Base-by-base conservation (phyloP, 2,888 invertebrate species). In the Melieria omissa region DNA sequence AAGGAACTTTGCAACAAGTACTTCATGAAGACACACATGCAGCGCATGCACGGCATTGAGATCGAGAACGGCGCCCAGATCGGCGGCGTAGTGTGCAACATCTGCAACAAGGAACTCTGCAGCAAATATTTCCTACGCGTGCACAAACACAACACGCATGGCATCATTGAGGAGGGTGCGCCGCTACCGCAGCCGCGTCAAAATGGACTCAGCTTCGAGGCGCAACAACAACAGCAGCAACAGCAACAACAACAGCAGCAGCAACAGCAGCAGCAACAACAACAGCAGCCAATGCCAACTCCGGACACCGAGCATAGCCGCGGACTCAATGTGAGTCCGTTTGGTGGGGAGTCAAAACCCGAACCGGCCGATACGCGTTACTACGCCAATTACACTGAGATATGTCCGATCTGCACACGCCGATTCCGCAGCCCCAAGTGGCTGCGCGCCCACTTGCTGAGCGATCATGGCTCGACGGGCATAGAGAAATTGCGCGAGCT, bases 1-100 rank as follows among this genome's bases (percentile, higher is more conserved):
- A 98, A 98, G 88, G 98, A 99, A 88, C 89, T 99, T 79, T 99
- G 99, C 89, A 99, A 99, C 89, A 99, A 99, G 88, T 99, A 99
- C 86, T 99, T 99, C 88, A 96, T 99, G 94, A 97, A 98, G 86
- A 99, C 98, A 1, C 99, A 99, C 89, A 98, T 98, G 96, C 94
- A 97, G 85, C 93, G 98, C 85, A 98, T 99, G 96, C 99, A 97
- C 87, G 96, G 96, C 60, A 97, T 97, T 80, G 95, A 96, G 84
- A 93, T 97, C 65, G 96, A 96, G 87, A 95, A 95, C 82, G 96
- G 95, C 29, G 94, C 96, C 49, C 95, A 95, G 85, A 93, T 96
- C 54, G 96, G 96, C 6, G 97, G 97, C 41, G 97, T 96, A 7
- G 94, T 97, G 62, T 98, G 98, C 88, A 97, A 98, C 87, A 96